A percentile compares a stretch with the other conserved stretches of the same genome.
Conservation (phyloP, 2,888 invertebrate species). For the Biston stratarius region DNA sequence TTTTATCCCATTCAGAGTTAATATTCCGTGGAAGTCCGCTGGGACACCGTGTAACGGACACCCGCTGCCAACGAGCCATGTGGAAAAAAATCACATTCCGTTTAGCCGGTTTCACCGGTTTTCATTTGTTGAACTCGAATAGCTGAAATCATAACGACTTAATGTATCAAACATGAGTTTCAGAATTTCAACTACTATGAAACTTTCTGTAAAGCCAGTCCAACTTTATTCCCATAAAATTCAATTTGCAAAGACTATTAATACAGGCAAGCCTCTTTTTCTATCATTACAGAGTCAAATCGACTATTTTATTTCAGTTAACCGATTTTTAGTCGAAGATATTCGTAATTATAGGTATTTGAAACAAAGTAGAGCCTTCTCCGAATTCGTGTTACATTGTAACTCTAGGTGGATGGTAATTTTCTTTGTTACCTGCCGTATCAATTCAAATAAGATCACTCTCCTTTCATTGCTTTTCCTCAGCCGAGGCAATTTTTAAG, state of each 20-base stretch:
- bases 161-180: neutral
- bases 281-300: too few species aligned
- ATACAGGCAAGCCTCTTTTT: neutral
- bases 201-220: neutral
- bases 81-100: conserved; percentile 37
- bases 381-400: conserved; percentile 34
- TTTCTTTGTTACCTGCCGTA: conserved; percentile 62
- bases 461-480: conserved; percentile 53
- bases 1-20: conserved; percentile 80
- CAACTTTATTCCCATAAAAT: neutral
- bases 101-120: conserved; percentile 30
- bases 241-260: too few species aligned
- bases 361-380: conserved; percentile 8
- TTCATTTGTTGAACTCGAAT: conserved; percentile 5
- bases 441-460: conserved; percentile 64
- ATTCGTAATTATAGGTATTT: neutral
- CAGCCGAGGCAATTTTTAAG: conserved; percentile 56
- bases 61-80: conserved; percentile 63
- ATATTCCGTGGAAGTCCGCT: conserved; percentile 77
- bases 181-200: neutral
- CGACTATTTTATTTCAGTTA: too few species aligned
- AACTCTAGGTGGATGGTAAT: conserved; percentile 56
- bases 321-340: too few species aligned
- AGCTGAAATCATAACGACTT: neutral
- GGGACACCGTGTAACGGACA: conserved; percentile 74